phyloP scores from a whole-genome alignment of 2,113 vertebrate species.

The Platichthys stellatus region DNA sequence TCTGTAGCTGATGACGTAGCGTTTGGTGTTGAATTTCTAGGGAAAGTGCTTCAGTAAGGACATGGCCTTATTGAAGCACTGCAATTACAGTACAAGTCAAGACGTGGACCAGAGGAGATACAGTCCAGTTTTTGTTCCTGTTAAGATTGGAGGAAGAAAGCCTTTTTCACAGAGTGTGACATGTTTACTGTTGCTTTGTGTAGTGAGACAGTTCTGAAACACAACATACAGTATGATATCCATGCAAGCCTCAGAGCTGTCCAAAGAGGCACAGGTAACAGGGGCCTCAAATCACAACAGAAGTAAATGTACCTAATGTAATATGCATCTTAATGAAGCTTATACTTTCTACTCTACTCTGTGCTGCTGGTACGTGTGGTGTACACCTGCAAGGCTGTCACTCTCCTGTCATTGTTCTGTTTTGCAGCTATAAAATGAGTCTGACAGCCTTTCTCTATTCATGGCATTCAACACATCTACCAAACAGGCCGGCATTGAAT shows the following conservation, averaged over 20 bases:
- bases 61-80: no score
- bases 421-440: conserved; percentile 46
- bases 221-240: neutral
- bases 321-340: conserved; percentile 9
- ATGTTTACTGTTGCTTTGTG: neutral
- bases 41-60: no score
- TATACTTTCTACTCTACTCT: conserved; percentile 21
- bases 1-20: no score
- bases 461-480: conserved; percentile 43
- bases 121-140: neutral
- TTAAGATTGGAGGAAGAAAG: neutral
- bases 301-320: conserved; percentile 3
- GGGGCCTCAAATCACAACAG: neutral
- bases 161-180: neutral
- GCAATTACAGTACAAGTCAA: no score
- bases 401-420: conserved; percentile 52
- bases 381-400: conserved; percentile 34
- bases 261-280: neutral
- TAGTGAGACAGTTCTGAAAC: neutral
- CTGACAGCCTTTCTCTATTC: conserved; percentile 43
- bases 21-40: no score
- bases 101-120: neutral
- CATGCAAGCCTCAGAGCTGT: neutral
- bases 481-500: conserved; percentile 47
- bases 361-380: conserved; percentile 50